Evolutionary conservation across 2,797 vertebrate genomes (phyloP), one percentile per base, ranked within the genome.

Genomic region (Notoglanidium macrostoma): DNA sequence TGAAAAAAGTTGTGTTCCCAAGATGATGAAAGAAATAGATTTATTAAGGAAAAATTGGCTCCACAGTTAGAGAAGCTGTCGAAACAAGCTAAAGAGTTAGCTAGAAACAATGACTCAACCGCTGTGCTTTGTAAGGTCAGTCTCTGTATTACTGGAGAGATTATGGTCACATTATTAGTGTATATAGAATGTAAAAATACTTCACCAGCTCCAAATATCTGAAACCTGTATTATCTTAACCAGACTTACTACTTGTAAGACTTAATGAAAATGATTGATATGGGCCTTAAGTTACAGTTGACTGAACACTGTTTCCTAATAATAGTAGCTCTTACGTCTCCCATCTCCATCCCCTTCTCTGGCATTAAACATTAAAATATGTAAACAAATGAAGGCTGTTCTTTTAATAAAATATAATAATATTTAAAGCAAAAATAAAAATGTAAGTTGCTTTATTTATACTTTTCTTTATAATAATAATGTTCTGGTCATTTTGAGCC

Each of bases 231-330:
- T 55, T 32, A 57, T 59, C 21, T 35, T 79, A 79, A 81, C 26
- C 17, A 65, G 44, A 82, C 23, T 82, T 82, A 49, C 26, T 32
- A 32, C 23, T 44, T 5, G 59, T 61, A 15, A 59, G 15, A 55
- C 3, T 3, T 61, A 15, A 80, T 57, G 1, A 40, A 80, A 61
- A 80, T 32, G 9, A 79, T 4, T 40, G 32, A 21, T 35, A 80
- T 14, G 26, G 35, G 57, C 59, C 54, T 86, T 70, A 81, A 80
- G 88, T 91, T 89, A 85, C 76, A 90, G 92, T 90, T 86, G 89
- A 89, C 61, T 59, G 35, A 77, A 35, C 70, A 61, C 11, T 67
- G 59, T 26, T 80, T 80, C 35, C 57, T 23, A 85, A 80, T 46
- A 70, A 87, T 67, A 55, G 40, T 40, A 3, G 40, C 40, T 40